phyloP scores from a whole-genome alignment of 2,797 vertebrate genomes.

The Mormyrops boulengeri region DNA sequence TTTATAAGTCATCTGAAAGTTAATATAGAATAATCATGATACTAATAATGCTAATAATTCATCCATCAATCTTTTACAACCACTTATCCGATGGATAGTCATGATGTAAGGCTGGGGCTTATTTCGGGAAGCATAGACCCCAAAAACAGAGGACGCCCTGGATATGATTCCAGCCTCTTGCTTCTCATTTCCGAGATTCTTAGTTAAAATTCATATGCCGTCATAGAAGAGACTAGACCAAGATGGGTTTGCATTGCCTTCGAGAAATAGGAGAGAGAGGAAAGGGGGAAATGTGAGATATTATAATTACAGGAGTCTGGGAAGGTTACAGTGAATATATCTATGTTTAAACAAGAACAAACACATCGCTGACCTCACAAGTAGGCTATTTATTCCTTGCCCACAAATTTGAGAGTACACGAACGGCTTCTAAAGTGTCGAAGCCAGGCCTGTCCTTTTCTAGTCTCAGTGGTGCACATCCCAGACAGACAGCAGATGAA shows the following conservation, averaged over 20 bases:
- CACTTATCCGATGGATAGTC: not conserved
- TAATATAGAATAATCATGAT: not conserved
- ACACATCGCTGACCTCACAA: not conserved
- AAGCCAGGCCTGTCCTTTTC: not conserved
- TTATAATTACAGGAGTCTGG: not conserved
- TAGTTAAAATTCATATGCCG: not conserved
- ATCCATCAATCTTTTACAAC: not conserved
- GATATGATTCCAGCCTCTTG: not conserved
- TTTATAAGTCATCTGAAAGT: not conserved
- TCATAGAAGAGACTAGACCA: not conserved
- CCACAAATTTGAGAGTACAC: not conserved
- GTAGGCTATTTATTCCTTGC: not conserved
- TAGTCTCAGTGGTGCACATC: not conserved
- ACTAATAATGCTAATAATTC: not conserved
- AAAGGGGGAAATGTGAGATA: not conserved
- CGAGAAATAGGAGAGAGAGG: not conserved
- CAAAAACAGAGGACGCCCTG: not conserved
- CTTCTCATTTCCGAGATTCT: not conserved
- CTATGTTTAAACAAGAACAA: not conserved
- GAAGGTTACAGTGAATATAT: not conserved
- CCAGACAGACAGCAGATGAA: not conserved
- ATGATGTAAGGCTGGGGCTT: not conserved
- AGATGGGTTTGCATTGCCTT: not conserved
- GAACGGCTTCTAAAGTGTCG: not conserved
- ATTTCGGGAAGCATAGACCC: not conserved